These are phyloP conservation scores for Cylas formicarius DNA, from an alignment of 1,140 invertebrate genomes.

Conservation along the genomic window DNA sequence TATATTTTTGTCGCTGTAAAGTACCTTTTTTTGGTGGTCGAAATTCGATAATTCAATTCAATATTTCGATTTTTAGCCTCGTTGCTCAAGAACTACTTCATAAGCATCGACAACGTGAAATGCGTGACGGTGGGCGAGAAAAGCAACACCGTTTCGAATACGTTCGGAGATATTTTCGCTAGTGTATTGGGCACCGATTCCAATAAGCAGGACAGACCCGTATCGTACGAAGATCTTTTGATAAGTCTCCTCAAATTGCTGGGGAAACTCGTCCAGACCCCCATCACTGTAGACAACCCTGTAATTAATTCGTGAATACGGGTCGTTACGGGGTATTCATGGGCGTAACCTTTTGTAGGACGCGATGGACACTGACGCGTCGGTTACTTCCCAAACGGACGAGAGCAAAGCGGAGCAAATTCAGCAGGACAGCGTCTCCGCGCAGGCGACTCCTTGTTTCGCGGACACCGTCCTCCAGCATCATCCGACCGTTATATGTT, in stretches of 20 bases:
- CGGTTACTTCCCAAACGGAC: constrained; percentile 58
- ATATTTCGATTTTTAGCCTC: constrained; percentile 44
- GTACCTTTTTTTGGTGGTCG: background rate
- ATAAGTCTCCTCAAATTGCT: constrained; percentile 59
- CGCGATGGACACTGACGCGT: constrained; percentile 35
- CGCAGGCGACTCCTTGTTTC: constrained; percentile 52
- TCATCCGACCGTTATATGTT: constrained; percentile 70
- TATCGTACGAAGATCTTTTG: constrained; percentile 60
- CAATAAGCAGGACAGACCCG: constrained; percentile 49
- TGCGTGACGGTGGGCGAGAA: constrained; percentile 44
- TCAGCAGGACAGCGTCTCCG: constrained; percentile 44
- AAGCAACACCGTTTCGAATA: constrained; percentile 33
- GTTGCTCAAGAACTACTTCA: constrained; percentile 53
- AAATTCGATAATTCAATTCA: constrained; percentile 3
- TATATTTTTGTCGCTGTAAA: background rate
- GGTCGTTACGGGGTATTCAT: constrained; percentile 1
- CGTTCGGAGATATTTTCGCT: constrained; percentile 61
- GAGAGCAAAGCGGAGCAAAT: constrained; percentile 70
- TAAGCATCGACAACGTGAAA: constrained; percentile 51
- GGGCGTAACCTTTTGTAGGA: constrained; percentile 19
- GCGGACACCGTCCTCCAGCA: constrained; percentile 71
- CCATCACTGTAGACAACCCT: constrained; percentile 40
- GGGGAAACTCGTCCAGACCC: constrained; percentile 61
- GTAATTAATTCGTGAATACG: constrained; percentile 12
- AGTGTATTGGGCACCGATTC: constrained; percentile 56